phyloP scores from a whole-genome alignment of 2,113 vertebrate genomes.

The Percina caprodes region DNA sequence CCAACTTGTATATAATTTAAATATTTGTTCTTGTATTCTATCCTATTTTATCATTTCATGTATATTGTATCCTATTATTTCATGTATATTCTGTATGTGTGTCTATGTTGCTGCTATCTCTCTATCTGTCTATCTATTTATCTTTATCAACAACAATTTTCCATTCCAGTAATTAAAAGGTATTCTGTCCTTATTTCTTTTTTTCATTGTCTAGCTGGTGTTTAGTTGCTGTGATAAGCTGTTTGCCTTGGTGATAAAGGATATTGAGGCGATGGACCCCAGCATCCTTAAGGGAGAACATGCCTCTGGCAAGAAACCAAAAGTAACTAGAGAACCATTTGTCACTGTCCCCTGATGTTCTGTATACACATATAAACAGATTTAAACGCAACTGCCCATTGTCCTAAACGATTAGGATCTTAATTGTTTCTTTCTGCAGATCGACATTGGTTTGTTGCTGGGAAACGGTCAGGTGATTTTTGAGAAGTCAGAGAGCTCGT shows the following conservation, averaged over 20 bases:
- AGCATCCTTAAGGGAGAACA: slow-evolving; percentile 91
- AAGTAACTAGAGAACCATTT: slow-evolving; percentile 82
- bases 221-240: slow-evolving; percentile 94
- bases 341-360: background rate
- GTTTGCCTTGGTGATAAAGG: slow-evolving; percentile 91
- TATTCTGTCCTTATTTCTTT: background rate
- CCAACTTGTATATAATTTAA: too few relatives aligned
- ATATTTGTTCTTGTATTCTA: too few relatives aligned
- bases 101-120: too few relatives aligned
- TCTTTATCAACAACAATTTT: background rate
- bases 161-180: background rate
- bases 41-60: too few relatives aligned
- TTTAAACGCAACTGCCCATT: background rate
- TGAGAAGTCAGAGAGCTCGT: slow-evolving; percentile 95
- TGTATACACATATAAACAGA: too few relatives aligned
- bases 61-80: too few relatives aligned
- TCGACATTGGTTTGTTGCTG: slow-evolving; percentile 91
- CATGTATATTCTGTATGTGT: too few relatives aligned
- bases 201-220: slow-evolving; percentile 85
- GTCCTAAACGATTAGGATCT: background rate
- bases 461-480: slow-evolving; percentile 97
- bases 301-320: slow-evolving; percentile 86
- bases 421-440: slow-evolving; percentile 76
- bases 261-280: slow-evolving; percentile 96
- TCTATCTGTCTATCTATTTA: too few relatives aligned